These are phyloP conservation scores for Scolopax bukidnonensis DNA, from an alignment of 2,797 vertebrate species.

Conservation along the genomic window DNA sequence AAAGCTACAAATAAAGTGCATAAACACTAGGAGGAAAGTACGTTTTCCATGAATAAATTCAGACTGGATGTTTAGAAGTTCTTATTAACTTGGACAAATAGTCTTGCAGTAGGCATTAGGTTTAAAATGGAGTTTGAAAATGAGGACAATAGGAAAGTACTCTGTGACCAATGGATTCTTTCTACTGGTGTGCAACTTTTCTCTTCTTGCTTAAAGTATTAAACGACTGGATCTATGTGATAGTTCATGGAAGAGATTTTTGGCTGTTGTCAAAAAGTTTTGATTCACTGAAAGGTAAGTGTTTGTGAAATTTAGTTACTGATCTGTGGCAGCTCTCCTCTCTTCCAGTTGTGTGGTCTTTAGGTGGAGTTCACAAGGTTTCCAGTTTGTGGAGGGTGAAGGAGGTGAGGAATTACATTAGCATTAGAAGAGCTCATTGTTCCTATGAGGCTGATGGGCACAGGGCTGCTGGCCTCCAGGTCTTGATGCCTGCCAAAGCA, in stretches of 20 bases:
- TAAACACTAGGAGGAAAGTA: background rate
- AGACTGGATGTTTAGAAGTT: background rate
- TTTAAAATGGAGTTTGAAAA: background rate
- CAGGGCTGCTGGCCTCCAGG: background rate
- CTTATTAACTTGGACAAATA: background rate
- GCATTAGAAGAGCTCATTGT: too few species aligned
- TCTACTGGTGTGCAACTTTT: background rate
- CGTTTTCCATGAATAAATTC: background rate
- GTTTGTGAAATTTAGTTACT: background rate
- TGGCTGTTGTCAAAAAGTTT: background rate
- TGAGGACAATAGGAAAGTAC: background rate
- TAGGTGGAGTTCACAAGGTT: background rate
- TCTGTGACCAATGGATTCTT: background rate
- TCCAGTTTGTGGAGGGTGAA: background rate
- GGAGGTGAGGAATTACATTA: background rate
- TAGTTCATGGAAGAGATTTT: background rate
- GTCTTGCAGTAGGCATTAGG: background rate
- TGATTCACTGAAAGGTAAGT: background rate
- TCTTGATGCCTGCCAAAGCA: background rate
- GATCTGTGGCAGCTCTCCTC: background rate
- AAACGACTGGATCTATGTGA: background rate
- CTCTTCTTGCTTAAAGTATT: background rate
- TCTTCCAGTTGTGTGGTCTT: background rate
- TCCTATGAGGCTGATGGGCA: background rate
- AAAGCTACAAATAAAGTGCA: background rate